A percentile compares a stretch with the other conserved stretches of the same genome.
Conservation (phyloP, 1,140 invertebrate genomes). For the Diorhabda sublineata region DNA sequence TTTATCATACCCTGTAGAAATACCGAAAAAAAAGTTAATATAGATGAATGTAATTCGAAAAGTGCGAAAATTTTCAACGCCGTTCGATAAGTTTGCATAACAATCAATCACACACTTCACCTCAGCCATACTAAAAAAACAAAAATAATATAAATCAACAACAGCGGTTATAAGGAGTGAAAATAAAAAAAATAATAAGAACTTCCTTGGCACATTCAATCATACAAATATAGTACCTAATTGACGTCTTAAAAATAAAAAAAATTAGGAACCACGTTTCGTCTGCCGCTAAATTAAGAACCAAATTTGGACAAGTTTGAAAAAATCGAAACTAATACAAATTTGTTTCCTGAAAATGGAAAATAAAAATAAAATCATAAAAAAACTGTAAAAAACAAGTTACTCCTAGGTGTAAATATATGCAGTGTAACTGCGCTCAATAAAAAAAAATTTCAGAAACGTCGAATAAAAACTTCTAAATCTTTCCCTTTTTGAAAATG, state of each 20-base stretch:
- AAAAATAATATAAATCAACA: constrained; percentile 22
- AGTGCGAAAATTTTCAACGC: constrained; percentile 9
- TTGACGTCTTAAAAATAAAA: constrained; percentile 24
- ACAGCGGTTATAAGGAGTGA: constrained; percentile 19
- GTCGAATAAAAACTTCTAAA: constrained; percentile 23
- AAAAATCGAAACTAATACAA: constrained; percentile 23
- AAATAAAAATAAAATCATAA: constrained; percentile 8
- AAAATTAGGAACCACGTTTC: constrained; percentile 41
- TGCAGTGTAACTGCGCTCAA: not conserved
- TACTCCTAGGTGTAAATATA: constrained; percentile 1
- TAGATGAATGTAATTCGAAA: no score
- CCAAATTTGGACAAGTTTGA: constrained; percentile 27
- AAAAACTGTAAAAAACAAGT: constrained; percentile 7
- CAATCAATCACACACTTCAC: constrained; percentile 14
- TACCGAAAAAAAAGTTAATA: no score
- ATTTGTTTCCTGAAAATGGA: constrained; percentile 17
- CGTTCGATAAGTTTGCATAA: not conserved
- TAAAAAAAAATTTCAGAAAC: constrained; percentile 8
- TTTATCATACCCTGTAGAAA: no score
- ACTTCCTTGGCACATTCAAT: constrained; percentile 36
- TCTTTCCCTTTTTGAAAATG: constrained; percentile 25
- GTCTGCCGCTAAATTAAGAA: constrained; percentile 33
- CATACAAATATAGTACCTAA: constrained; percentile 23
- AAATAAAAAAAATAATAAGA: constrained; percentile 6
- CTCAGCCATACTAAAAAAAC: constrained; percentile 14